Conservation (phyloP, 2,888 invertebrate genomes). For the Gisinianus flammeolus region DNA sequence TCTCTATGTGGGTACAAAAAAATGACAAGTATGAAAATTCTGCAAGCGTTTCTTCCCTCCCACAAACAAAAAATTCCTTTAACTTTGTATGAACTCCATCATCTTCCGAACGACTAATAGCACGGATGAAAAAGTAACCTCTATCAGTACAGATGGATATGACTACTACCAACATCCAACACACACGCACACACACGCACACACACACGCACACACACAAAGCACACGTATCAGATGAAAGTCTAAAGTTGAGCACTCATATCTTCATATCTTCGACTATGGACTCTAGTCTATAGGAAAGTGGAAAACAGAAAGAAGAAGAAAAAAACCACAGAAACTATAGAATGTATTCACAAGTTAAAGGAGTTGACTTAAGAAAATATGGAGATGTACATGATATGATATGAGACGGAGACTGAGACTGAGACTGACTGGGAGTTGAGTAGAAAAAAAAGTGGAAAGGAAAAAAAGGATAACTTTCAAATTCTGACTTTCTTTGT, state of each 20-base stretch:
- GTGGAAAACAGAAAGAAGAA: background rate
- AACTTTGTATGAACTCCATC: too few species aligned
- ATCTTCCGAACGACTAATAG: too few species aligned
- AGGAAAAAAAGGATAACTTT: slow-evolving; percentile 19
- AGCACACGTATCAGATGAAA: too few species aligned
- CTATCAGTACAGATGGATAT: too few species aligned
- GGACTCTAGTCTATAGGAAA: too few species aligned
- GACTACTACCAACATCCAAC: too few species aligned
- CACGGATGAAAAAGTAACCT: too few species aligned
- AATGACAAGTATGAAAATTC: slow-evolving; percentile 8
- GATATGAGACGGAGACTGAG: background rate
- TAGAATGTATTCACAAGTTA: background rate
- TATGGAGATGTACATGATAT: background rate
- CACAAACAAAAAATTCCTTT: background rate
- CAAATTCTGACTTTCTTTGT: slow-evolving; percentile 32
- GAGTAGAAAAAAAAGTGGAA: background rate
- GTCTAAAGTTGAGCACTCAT: too few species aligned
- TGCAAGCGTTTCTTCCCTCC: background rate
- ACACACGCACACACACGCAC: too few species aligned
- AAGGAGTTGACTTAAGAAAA: background rate
- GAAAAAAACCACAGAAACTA: background rate
- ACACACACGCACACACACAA: too few species aligned
- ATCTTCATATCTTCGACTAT: too few species aligned
- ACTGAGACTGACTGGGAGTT: background rate
- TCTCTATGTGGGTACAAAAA: too few species aligned